Percentiles rank a stretch among this genome's conserved stretches.
Evolutionary conservation across 2,797 vertebrate genomes (phyloP).

Genomic region (Bradypus variegatus): DNA sequence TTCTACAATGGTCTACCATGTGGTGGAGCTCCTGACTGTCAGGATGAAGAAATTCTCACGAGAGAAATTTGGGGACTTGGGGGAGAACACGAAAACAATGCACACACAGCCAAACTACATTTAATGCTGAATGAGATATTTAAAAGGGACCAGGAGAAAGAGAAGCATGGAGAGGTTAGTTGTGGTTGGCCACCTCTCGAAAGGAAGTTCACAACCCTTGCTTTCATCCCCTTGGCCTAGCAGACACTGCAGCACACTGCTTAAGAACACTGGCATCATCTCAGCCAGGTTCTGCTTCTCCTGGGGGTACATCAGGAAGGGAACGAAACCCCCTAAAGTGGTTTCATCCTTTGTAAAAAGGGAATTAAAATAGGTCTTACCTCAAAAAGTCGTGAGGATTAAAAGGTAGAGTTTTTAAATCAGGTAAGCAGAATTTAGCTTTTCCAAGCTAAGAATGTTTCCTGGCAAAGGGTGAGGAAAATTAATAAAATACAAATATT

Average conservation of each 20-base stretch:
- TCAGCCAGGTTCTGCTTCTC: background rate
- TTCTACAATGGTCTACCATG: background rate
- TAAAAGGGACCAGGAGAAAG: background rate
- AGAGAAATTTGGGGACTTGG: background rate
- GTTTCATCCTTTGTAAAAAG: background rate
- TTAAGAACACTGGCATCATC: background rate
- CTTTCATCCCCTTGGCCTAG: background rate
- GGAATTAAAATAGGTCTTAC: background rate
- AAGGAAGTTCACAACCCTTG: background rate
- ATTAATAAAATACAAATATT: background rate
- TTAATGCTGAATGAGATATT: background rate
- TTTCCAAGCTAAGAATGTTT: constrained; percentile 16
- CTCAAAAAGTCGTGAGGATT: background rate
- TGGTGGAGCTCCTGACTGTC: background rate
- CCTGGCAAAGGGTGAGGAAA: background rate
- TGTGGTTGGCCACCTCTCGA: background rate
- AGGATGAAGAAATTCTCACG: background rate
- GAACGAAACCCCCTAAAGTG: background rate
- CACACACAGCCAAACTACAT: background rate
- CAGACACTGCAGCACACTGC: background rate
- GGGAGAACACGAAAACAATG: background rate
- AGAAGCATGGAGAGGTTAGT: background rate
- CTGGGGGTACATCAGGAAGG: background rate
- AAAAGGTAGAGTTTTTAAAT: background rate
- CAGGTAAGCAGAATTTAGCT: background rate